Conservation (phyloP, 2,113 vertebrate genomes). For the Vireo altiloquus region DNA sequence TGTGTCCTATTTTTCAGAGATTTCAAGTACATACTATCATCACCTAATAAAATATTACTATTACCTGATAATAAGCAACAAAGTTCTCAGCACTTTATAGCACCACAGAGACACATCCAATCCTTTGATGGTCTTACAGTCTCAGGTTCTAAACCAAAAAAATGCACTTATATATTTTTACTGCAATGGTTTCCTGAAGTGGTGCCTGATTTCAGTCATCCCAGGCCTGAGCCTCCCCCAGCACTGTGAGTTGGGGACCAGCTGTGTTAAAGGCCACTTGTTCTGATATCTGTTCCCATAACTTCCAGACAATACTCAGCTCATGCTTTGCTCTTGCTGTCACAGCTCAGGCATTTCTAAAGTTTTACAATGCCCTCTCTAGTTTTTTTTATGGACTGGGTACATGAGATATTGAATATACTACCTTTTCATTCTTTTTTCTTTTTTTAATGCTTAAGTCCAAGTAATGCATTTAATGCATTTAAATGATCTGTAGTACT, state of each 20-base stretch:
- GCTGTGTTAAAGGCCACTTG: neutral
- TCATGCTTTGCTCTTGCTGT: neutral
- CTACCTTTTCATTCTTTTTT: neutral
- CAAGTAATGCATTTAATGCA: neutral
- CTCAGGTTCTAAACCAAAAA: neutral
- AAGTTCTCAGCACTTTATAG: neutral
- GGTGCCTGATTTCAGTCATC: neutral
- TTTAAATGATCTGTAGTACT: neutral
- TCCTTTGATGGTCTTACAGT: neutral
- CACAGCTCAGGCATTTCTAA: neutral
- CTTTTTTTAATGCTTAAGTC: neutral
- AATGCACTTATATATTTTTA: neutral
- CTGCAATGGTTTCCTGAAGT: neutral
- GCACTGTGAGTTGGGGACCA: rapidly evolving
- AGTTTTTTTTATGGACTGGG: neutral
- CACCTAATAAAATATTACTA: neutral
- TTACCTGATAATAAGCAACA: neutral
- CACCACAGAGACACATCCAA: neutral
- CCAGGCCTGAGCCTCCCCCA: neutral
- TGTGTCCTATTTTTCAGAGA: neutral
- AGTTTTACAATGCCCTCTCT: neutral
- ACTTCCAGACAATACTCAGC: neutral
- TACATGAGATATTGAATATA: rapidly evolving
- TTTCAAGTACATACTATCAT: neutral
- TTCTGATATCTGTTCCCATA: neutral